Evolutionary conservation across 2,888 invertebrate species (phyloP).

Genomic region (Ormyrus rosae): DNA sequence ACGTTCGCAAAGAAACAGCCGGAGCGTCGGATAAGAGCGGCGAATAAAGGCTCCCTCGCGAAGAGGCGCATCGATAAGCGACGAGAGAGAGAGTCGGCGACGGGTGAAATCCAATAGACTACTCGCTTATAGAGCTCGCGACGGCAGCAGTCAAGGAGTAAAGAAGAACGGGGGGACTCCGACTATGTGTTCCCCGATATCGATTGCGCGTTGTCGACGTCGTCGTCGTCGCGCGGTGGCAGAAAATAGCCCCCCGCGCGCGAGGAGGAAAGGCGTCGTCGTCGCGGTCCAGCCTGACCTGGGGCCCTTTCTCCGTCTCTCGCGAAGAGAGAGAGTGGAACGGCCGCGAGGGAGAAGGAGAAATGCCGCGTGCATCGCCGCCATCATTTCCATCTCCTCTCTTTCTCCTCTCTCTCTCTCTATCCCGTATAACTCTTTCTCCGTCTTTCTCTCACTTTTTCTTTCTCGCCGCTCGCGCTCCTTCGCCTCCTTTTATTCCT

Average conservation of each 20-base stretch:
- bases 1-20: too few relatives aligned
- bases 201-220: constrained; percentile 14
- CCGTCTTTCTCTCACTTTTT: constrained; percentile 43
- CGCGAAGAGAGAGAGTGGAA: neutral
- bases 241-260: constrained; percentile 33
- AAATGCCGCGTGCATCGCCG: constrained; percentile 33
- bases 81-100: too few relatives aligned
- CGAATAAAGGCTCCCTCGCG: neutral
- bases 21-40: too few relatives aligned
- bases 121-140: neutral
- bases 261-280: constrained; percentile 43
- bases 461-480: constrained; percentile 39
- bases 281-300: constrained; percentile 53
- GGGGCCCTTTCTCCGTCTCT: constrained; percentile 21
- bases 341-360: constrained; percentile 5
- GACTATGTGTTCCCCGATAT: constrained; percentile 16
- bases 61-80: constrained; percentile 25
- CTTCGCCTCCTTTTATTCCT: constrained; percentile 26
- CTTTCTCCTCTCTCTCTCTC: constrained; percentile 33
- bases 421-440: constrained; percentile 25
- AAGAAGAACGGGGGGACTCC: neutral
- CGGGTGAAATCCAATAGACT: constrained; percentile 3
- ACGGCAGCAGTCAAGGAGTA: neutral
- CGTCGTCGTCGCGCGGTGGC: neutral
- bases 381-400: constrained; percentile 43